These are phyloP conservation scores for Oryzias melastigma DNA, from an alignment of 2,113 vertebrate species.

Conservation along the genomic window DNA sequence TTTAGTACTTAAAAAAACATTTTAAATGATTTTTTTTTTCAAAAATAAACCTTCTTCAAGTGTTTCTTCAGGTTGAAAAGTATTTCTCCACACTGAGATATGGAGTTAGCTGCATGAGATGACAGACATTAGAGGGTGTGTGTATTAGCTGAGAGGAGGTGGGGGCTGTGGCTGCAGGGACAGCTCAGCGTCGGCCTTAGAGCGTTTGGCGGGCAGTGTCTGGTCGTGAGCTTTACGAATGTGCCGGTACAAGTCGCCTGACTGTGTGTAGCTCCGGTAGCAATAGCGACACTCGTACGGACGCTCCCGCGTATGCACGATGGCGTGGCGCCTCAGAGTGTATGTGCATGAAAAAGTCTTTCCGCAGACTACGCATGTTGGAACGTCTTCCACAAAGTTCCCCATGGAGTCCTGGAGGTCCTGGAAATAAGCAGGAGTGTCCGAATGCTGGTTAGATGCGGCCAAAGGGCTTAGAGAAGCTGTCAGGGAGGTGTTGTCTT, in stretches of 20 bases:
- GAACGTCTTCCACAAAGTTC: constrained; percentile 86
- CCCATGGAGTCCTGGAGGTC: constrained; percentile 84
- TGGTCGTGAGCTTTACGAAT: constrained; percentile 90
- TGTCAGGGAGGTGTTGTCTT: constrained; percentile 62
- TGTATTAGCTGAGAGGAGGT: constrained; percentile 49
- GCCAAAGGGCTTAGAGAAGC: constrained; percentile 56
- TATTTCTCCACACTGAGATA: no score
- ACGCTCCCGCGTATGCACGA: constrained; percentile 89
- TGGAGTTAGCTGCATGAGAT: neutral
- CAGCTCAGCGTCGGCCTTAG: constrained; percentile 74
- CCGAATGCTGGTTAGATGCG: constrained; percentile 55
- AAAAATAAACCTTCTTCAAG: no score
- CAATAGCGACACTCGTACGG: constrained; percentile 93
- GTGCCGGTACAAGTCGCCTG: constrained; percentile 91
- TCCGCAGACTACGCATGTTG: constrained; percentile 89
- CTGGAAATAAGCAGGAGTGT: constrained; percentile 79
- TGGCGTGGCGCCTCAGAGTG: constrained; percentile 88
- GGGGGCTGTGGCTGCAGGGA: constrained; percentile 41
- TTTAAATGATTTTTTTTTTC: no score
- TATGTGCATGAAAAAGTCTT: constrained; percentile 95
- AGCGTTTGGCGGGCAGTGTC: constrained; percentile 81
- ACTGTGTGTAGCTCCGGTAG: constrained; percentile 92
- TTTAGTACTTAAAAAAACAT: no score
- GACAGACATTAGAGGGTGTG: neutral
- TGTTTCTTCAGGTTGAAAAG: no score